Base-by-base conservation (phyloP, 2,797 vertebrate genomes). In the Acanthopagrus latus region DNA sequence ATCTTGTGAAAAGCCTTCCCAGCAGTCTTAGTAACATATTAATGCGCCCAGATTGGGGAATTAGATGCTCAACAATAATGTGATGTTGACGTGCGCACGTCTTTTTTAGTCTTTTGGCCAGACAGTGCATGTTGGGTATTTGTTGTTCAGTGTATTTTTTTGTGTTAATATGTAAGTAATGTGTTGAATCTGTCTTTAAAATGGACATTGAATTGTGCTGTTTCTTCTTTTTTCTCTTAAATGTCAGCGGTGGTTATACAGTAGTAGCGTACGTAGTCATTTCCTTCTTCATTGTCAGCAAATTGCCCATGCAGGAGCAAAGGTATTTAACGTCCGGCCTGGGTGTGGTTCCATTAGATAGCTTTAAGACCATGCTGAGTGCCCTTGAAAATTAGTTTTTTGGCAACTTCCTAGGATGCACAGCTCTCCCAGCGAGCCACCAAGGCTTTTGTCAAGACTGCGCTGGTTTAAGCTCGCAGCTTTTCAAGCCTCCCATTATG, bases 381-480 rank as follows among this genome's bases (percentile, higher is more conserved):
- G 92, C 92, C 92, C 92, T 91, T 93, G 92, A 93, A 94, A 95
- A 95, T 93, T 88, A 92, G 91, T 93, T 95, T 94, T 91, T 93
- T 92, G 91, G 86, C 90, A 91, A 94, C 92, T 94, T 94, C 88
- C 90, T 80, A 21, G 84, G 91, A 94, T 81, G 89, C 91, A 85
- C 91, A 76, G 71, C 27, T 80, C 86, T 90, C 91, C 88, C 91
- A 90, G 91, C 91, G 82, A 91, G 91, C 89, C 91, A 89, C 89
- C 89, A 63, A 93, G 92, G 92, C 94, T 27, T 95, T 95, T 95
- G 94, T 94, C 91, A 90, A 85, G 86, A 92, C 84, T 18, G 89
- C 48, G 86, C 89, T 88, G 91, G 88, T 93, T 93, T 94, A 93
- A 95, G 91, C 93, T 91, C 0, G 78, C 92, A 89, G 91, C 91